Evolutionary conservation across 1,140 invertebrate genomes (phyloP).

Genomic region (Macrosteles quadrilineatus): DNA sequence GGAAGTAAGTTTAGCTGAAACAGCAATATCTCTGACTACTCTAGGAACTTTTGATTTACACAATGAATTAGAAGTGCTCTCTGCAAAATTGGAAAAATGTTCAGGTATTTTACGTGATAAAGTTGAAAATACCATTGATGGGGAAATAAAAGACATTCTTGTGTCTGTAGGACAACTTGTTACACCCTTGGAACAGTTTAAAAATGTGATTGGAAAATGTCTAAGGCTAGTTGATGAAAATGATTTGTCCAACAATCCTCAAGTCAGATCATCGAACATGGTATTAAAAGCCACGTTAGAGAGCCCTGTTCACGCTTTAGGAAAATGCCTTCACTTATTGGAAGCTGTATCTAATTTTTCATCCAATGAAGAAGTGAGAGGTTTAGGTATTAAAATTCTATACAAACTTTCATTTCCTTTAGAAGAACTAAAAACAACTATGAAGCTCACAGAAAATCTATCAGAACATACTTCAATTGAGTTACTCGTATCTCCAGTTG

Average conservation of each 20-base stretch:
- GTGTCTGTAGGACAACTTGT: slow-evolving; percentile 35
- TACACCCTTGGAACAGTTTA: slow-evolving; percentile 38
- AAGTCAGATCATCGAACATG: slow-evolving; percentile 24
- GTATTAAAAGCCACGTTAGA: slow-evolving; percentile 36
- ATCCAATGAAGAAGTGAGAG: slow-evolving; percentile 34
- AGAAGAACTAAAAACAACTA: slow-evolving; percentile 42
- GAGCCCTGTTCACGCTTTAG: slow-evolving; percentile 40
- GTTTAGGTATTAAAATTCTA: slow-evolving; percentile 35
- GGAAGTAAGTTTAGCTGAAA: slow-evolving; percentile 24
- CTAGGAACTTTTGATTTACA: neutral
- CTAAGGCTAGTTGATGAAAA: slow-evolving; percentile 38
- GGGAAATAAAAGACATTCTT: slow-evolving; percentile 38
- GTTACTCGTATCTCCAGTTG: slow-evolving; percentile 52
- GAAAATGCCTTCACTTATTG: slow-evolving; percentile 33
- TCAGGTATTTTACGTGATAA: slow-evolving; percentile 7
- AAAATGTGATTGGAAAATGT: slow-evolving; percentile 39
- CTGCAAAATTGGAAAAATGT: neutral
- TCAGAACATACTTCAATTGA: slow-evolving; percentile 48
- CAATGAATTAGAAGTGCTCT: neutral
- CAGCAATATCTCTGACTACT: neutral
- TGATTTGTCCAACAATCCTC: slow-evolving; percentile 30
- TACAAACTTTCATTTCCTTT: slow-evolving; percentile 41
- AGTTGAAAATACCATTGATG: slow-evolving; percentile 12
- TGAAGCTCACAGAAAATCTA: slow-evolving; percentile 42
- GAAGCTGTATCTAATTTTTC: slow-evolving; percentile 32